phyloP scores from a whole-genome alignment of 2,113 vertebrate genomes.

The Prolemur simus region DNA sequence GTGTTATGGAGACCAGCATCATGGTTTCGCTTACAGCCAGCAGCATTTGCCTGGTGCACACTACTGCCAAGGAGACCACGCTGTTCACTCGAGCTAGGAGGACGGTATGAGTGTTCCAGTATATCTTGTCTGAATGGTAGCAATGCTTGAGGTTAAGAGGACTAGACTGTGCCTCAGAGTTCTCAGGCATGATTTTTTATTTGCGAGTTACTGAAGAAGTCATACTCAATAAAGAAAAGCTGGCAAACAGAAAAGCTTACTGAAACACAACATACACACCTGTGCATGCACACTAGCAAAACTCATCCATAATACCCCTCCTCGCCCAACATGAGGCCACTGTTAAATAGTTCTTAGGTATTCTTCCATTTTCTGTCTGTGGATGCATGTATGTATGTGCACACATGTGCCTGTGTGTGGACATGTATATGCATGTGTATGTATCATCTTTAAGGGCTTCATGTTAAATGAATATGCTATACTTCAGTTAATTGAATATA shows the following conservation, averaged over 20 bases:
- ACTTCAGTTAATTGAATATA: not conserved
- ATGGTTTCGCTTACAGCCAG: not conserved
- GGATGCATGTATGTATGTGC: accelerated
- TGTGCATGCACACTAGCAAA: not conserved
- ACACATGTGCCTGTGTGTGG: not conserved
- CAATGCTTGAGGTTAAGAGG: accelerated
- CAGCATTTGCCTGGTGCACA: not conserved
- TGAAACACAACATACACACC: no score
- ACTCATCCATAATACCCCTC: not conserved
- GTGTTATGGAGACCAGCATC: accelerated
- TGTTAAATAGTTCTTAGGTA: no score
- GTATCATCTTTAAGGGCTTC: no score
- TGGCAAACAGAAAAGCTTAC: not conserved
- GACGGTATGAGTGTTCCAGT: accelerated
- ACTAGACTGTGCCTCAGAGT: accelerated
- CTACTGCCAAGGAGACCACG: accelerated
- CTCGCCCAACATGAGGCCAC: not conserved
- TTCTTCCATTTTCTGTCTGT: no score
- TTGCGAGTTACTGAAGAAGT: not conserved
- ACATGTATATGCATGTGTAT: accelerated
- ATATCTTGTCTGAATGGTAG: accelerated
- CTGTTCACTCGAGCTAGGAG: accelerated
- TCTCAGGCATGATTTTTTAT: not conserved
- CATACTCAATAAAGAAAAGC: not conserved
- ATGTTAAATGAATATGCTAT: no score